Evolutionary conservation across 2,113 vertebrate species (phyloP).

Genomic region (Amblyopsis rosae): DNA sequence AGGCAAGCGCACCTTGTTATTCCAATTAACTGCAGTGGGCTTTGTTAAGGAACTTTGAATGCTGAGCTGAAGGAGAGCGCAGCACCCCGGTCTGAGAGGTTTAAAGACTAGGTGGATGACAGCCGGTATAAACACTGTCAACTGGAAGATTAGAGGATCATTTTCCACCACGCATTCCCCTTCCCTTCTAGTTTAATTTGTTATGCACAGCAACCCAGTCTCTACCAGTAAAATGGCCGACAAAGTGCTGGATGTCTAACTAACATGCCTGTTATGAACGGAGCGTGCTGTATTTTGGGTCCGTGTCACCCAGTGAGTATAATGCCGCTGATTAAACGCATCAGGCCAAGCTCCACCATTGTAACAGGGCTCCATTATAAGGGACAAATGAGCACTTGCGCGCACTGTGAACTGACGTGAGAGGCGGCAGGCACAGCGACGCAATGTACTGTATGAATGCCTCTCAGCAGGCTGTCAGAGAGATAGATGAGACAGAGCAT

Average conservation of each 20-base stretch:
- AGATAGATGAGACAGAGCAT: constrained; percentile 46
- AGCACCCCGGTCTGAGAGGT: no score
- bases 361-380: constrained; percentile 32
- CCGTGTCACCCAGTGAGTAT: constrained; percentile 9
- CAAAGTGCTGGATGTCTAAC: not conserved
- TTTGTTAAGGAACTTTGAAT: no score
- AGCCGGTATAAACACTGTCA: not conserved
- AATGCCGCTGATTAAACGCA: constrained; percentile 22
- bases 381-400: constrained; percentile 26
- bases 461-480: constrained; percentile 68
- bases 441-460: constrained; percentile 62
- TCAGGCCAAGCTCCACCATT: constrained; percentile 23
- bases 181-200: not conserved
- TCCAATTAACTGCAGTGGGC: no score
- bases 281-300: no score
- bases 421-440: constrained; percentile 40
- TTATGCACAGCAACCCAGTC: not conserved
- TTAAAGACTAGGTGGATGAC: no score
- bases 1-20: not conserved
- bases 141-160: not conserved
- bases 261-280: not conserved
- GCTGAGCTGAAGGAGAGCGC: no score
- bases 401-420: constrained; percentile 40
- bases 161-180: not conserved
- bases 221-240: not conserved